Evolutionary conservation across 2,888 invertebrate genomes (phyloP).

Genomic region (Acronicta alni): DNA sequence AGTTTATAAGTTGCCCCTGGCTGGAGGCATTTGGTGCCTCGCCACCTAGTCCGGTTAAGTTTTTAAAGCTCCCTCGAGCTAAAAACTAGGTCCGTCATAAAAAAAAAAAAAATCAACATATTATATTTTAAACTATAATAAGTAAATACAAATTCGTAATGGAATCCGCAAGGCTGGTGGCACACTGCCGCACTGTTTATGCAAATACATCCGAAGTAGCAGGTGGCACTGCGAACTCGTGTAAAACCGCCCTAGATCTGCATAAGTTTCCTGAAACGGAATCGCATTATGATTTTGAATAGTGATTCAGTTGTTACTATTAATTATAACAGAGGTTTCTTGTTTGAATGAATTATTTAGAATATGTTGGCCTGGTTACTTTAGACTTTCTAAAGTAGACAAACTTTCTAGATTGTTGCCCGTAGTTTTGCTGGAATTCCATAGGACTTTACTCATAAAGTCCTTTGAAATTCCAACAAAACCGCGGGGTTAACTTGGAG

Average conservation of each 20-base stretch:
- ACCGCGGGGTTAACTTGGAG: too few species aligned
- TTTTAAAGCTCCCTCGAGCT: too few species aligned
- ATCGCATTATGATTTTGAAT: conserved; percentile 53
- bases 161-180: conserved; percentile 42
- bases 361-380: conserved; percentile 4
- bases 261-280: conserved; percentile 58
- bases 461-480: too few species aligned
- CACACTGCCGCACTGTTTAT: conserved; percentile 47
- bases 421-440: too few species aligned
- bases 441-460: too few species aligned
- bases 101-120: too few species aligned
- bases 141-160: conserved; percentile 42
- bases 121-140: conserved; percentile 46
- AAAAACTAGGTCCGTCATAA: too few species aligned
- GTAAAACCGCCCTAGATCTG: conserved; percentile 55
- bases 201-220: conserved; percentile 51
- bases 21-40: too few species aligned
- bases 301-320: conserved; percentile 49
- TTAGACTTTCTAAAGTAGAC: too few species aligned
- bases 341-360: conserved; percentile 48
- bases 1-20: too few species aligned
- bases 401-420: too few species aligned
- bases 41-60: too few species aligned
- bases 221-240: conserved; percentile 47
- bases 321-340: conserved; percentile 47